Base-by-base conservation (phyloP, 2,113 vertebrate species). In the Reinhardtius hippoglossoides region DNA sequence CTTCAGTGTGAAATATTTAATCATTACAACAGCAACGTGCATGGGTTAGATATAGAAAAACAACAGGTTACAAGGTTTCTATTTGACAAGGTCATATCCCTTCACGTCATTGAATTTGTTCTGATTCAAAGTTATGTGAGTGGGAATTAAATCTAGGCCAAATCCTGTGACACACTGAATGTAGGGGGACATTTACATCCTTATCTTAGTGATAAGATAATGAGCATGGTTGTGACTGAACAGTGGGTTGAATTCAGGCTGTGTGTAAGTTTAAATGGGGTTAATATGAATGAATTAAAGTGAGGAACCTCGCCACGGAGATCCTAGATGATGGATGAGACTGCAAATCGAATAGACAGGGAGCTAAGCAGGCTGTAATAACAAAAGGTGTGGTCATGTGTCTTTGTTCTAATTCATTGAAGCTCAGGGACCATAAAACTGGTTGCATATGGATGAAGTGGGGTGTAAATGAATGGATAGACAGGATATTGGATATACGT, bases 1-100 rank as follows among this genome's bases (percentile, higher is more conserved):
- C 98, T 99, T 63, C 1, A 37, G 67, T 73, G 42, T 5, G 7
- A 31, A 66, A 67, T 12, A 54, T 1, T 8, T 1, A 3, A 18
- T 40, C 8, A 56, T 4, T 18, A 65, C 40, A 35, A 37, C 50
- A 65, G 18, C 31, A 31, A 7, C 31, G 31, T 5, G 58, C 1
- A 4, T 4, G 40, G 2, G 8, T 71, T 31, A 62, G 13, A 27
- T 52, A 62, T 0, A 20, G 65, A 42, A 42, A 79, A 15, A 31
- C 1, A n/a, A 55, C 54, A 13, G 3, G 48, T n/a, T 61, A 40
- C 24, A 50, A 0, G 4, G 9, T 9, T 21, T 24, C 1, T 61
- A n/a, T 66, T 18, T 68, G 21, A 4, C 37, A 26, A 54, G 3
- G 13, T 16, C 12, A 23, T 20, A 2, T 60, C 20, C 8, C 2